Percentiles rank a stretch among this genome's conserved stretches.
These are phyloP conservation scores for Liopterus haemorrhoidalis DNA, from an alignment of 2,888 invertebrate species.

Conservation along the genomic window DNA sequence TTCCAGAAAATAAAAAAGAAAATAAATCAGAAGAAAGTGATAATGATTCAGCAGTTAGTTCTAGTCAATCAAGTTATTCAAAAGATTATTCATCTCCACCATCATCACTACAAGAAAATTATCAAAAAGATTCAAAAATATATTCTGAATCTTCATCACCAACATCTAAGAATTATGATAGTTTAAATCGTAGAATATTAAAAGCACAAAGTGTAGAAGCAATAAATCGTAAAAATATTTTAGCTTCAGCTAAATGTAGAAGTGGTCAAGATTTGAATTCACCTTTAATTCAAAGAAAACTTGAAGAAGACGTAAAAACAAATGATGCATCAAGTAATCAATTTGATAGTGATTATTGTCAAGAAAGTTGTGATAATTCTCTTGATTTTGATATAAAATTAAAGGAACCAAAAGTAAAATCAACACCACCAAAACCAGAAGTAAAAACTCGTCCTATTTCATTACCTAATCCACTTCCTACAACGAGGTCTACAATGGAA, in stretches of 20 bases:
- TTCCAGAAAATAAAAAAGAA: conserved; percentile 1
- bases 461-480: no score
- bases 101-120: conserved; percentile 51
- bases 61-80: conserved; percentile 73
- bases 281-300: conserved; percentile 66
- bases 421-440: no score
- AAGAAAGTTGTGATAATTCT: no score
- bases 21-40: conserved; percentile 50
- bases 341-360: no score
- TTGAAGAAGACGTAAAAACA: conserved; percentile 51
- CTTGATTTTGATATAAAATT: no score
- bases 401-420: no score
- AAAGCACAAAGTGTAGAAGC: conserved; percentile 77
- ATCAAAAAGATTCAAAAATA: conserved; percentile 12
- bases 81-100: conserved; percentile 67
- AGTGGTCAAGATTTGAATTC: conserved; percentile 73
- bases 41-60: conserved; percentile 83
- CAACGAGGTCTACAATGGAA: no score
- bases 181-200: conserved; percentile 56
- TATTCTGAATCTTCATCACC: conserved; percentile 3
- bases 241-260: conserved; percentile 79
- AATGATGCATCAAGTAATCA: no score
- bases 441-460: no score
- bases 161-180: conserved; percentile 34
- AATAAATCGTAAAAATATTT: conserved; percentile 77